A percentile compares a stretch with the other conserved stretches of the same genome.
These are phyloP conservation scores for Zosterops pallidus DNA, from an alignment of 2,113 vertebrate species.

Conservation along the genomic window DNA sequence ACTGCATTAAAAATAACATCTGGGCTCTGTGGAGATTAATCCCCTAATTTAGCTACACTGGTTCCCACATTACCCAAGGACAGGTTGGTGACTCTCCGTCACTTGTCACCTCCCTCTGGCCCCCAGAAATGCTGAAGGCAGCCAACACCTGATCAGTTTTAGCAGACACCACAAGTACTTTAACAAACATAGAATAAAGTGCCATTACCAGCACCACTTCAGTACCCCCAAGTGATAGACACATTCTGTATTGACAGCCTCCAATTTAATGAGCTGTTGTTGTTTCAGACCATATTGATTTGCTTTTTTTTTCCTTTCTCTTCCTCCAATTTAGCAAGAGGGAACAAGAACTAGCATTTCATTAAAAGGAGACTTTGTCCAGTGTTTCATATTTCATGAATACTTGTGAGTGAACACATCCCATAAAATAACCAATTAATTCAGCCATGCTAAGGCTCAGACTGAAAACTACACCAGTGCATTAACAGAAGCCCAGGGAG, in stretches of 20 bases:
- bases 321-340: conserved; percentile 26
- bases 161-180: conserved; percentile 5
- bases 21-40: conserved; percentile 47
- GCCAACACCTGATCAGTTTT: neutral
- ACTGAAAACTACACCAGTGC: neutral
- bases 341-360: conserved; percentile 58
- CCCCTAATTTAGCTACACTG: neutral
- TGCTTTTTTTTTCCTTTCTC: neutral
- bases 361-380: conserved; percentile 49
- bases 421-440: conserved; percentile 63
- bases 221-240: conserved; percentile 34
- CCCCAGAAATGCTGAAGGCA: neutral
- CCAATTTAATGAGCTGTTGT: conserved; percentile 66
- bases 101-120: neutral
- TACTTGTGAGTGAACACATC: conserved; percentile 16
- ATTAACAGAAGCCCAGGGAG: neutral
- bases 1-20: conserved; percentile 67
- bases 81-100: neutral
- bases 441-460: neutral
- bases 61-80: neutral
- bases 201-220: conserved; percentile 20
- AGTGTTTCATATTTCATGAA: conserved; percentile 66
- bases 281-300: conserved; percentile 57
- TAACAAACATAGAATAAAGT: conserved; percentile 3
- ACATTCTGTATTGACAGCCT: conserved; percentile 43